phyloP scores from a whole-genome alignment of 1,140 invertebrate species.

The Monochamus saltuarius region DNA sequence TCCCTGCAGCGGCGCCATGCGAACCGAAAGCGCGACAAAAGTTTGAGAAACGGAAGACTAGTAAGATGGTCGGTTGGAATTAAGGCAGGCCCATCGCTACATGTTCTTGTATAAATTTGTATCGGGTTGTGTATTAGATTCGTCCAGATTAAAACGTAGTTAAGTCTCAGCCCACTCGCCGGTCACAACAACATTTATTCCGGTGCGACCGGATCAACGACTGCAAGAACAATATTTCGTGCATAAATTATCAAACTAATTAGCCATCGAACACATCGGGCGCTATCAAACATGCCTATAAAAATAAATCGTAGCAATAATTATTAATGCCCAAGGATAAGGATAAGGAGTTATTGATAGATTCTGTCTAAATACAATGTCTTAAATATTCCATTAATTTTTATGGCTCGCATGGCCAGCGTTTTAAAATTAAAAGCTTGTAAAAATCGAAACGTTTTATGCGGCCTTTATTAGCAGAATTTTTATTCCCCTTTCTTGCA shows the following conservation, averaged over 20 bases:
- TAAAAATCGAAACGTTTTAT: no score
- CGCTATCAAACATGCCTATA: slow-evolving; percentile 28
- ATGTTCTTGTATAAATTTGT: slow-evolving; percentile 50
- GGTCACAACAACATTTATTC: slow-evolving; percentile 42
- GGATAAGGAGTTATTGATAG: no score
- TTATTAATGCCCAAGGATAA: no score
- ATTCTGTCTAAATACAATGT: no score
- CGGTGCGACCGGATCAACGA: slow-evolving; percentile 33
- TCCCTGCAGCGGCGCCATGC: slow-evolving; percentile 34
- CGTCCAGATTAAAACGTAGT: slow-evolving; percentile 47
- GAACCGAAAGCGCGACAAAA: not conserved
- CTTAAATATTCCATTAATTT: no score
- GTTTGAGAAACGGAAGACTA: not conserved
- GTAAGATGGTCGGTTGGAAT: slow-evolving; percentile 30
- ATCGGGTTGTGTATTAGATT: slow-evolving; percentile 47
- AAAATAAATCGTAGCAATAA: slow-evolving; percentile 27
- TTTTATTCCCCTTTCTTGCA: no score
- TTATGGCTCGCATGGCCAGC: no score
- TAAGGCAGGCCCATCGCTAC: slow-evolving; percentile 45
- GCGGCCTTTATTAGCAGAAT: no score
- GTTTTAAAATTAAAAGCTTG: no score
- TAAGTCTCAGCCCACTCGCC: slow-evolving; percentile 44
- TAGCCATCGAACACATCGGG: slow-evolving; percentile 32
- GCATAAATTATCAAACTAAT: slow-evolving; percentile 39
- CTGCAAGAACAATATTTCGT: slow-evolving; percentile 36